Conservation (phyloP, 2,797 vertebrate genomes). For the Danio albolineatus region DNA sequence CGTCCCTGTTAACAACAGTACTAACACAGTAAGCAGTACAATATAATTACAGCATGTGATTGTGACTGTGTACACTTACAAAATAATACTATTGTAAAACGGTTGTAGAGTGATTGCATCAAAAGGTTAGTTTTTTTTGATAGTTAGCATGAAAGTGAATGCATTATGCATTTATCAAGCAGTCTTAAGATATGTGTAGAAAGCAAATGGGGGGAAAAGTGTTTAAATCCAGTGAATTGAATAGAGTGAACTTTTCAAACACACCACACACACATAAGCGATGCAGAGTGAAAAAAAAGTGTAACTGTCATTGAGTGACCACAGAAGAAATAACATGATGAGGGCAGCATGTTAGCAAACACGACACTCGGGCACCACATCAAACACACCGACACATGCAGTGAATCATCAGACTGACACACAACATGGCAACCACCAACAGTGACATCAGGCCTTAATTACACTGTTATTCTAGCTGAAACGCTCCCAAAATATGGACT, state of each 20-base stretch:
- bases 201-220: not conserved
- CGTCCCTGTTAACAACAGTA: no score
- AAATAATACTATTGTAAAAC: not conserved
- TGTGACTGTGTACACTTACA: not conserved
- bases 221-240: constrained; percentile 19
- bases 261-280: constrained; percentile 31
- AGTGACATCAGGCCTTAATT: constrained; percentile 48
- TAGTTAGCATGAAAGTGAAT: not conserved
- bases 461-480: constrained; percentile 40
- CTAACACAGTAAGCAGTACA: not conserved
- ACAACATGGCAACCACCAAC: constrained; percentile 35
- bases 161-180: not conserved
- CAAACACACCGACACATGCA: constrained; percentile 41
- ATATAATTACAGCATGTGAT: not conserved
- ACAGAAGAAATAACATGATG: constrained; percentile 52
- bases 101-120: not conserved
- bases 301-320: constrained; percentile 31
- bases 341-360: constrained; percentile 55
- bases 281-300: constrained; percentile 33
- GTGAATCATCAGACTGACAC: constrained; percentile 44
- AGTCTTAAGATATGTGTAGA: not conserved
- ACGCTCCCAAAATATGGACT: constrained; percentile 31
- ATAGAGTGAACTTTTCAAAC: constrained; percentile 29
- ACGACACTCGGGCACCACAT: constrained; percentile 51
- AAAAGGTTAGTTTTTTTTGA: not conserved